Evolutionary conservation across 2,888 invertebrate species (phyloP), one percentile per base, ranked within the genome.

Genomic region (Andrena chrysosceles): DNA sequence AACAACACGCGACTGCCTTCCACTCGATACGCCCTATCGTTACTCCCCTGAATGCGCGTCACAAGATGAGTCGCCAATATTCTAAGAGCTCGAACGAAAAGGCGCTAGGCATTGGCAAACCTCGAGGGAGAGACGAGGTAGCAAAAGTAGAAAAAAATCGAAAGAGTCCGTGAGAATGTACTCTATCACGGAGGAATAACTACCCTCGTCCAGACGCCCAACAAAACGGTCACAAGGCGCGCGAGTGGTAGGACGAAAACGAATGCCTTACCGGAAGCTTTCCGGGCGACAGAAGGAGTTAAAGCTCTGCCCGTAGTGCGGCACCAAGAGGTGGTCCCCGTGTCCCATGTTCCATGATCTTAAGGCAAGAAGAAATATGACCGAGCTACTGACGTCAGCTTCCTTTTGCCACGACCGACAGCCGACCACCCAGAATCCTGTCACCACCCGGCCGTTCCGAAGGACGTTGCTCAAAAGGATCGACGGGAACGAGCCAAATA

Each of bases 381-480:
- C 88, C 91, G 89, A 81, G 86, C 89, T 91, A 89, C 90, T 85
- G 88, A 89, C 88, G 89, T 89, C 88, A 89, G 88, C 89, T 91
- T 89, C 90, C 91, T 91, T 90, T 90, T 89, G 88, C 88, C 83
- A 80, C 81, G 86, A 86, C 88, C 90, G 91, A 90, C 89, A 86
- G 77, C 72, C 90, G 93, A 93, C 93, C 93, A 93, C 93, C 93
- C 93, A 92, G 93, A 92, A 93, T 91, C 89, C 92, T 92, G 93
- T 93, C 93, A 93, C 93, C 93, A 92, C 91, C 85, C 89, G 77
- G 87, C 86, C 86, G 85, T 87, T 77, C 88, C 88, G 87, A 88
- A 86, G 86, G 89, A 87, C 86, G 87, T 82, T 81, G 83, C 70
- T 82, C 84, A 80, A 85, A 86, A 85, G 86, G 86, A 88, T 86